These are phyloP conservation scores for Trichomalopsis sarcophagae DNA, from an alignment of 1,140 invertebrate genomes.

Conservation along the genomic window DNA sequence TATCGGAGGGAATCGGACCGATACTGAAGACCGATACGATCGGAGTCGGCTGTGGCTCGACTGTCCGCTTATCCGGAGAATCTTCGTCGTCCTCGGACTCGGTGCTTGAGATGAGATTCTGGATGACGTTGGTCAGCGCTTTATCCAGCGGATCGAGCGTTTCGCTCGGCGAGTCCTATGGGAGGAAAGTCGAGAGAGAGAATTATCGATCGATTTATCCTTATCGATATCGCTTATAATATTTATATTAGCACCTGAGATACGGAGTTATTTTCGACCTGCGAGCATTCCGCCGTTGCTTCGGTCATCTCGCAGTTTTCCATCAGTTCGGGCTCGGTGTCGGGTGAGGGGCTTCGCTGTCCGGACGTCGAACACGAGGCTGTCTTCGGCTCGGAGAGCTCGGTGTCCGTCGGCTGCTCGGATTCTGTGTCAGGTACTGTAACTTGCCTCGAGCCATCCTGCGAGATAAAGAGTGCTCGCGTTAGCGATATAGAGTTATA, in stretches of 20 bases:
- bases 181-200: too few relatives aligned
- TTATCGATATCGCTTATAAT: too few relatives aligned
- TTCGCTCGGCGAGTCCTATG: conserved; percentile 33
- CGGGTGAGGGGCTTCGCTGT: conserved; percentile 70
- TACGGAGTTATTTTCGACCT: neutral
- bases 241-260: conserved; percentile 19
- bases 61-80: neutral
- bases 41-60: conserved; percentile 1
- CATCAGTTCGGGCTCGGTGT: conserved; percentile 71
- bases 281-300: neutral
- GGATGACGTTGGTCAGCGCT: conserved; percentile 69
- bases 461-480: neutral
- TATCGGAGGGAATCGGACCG: conserved; percentile 61
- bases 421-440: conserved; percentile 73
- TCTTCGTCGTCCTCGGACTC: conserved; percentile 42
- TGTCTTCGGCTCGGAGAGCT: conserved; percentile 67
- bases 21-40: conserved; percentile 66
- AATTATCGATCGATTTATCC: neutral
- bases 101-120: conserved; percentile 67
- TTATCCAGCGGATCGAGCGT: conserved; percentile 65
- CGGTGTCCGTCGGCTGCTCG: conserved; percentile 72
- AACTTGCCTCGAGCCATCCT: conserved; percentile 67
- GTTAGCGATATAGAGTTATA: conserved; percentile 55
- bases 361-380: conserved; percentile 65
- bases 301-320: conserved; percentile 53